These are phyloP conservation scores for Callipepla squamata DNA, from an alignment of 2,113 vertebrate genomes.

Conservation along the genomic window DNA sequence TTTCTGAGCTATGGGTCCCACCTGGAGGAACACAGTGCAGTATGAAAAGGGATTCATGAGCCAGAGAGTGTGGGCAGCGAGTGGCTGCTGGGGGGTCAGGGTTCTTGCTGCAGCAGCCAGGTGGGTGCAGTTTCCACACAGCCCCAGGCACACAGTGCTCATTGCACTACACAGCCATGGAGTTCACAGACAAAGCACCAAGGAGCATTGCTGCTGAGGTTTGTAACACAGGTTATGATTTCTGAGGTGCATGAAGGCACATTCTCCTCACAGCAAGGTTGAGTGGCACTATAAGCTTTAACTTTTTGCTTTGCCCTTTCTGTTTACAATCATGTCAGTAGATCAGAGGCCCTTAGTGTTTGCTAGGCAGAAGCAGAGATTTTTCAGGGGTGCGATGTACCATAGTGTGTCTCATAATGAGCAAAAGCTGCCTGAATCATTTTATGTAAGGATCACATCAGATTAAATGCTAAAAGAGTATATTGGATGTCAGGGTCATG, in stretches of 20 bases:
- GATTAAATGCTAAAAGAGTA: background rate
- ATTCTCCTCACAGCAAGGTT: background rate
- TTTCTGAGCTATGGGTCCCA: background rate
- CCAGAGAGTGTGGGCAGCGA: background rate
- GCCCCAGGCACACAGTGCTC: too few species aligned
- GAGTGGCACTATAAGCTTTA: accelerated
- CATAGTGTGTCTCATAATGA: background rate
- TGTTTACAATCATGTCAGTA: accelerated
- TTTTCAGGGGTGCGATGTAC: background rate
- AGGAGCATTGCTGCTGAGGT: background rate
- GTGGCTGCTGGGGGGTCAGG: background rate
- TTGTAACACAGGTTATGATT: background rate
- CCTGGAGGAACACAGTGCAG: accelerated
- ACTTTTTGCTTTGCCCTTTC: background rate
- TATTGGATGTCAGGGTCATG: background rate
- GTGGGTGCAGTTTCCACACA: too few species aligned
- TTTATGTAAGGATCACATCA: background rate
- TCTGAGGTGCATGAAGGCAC: background rate
- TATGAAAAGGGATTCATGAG: accelerated
- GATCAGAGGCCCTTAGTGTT: background rate
- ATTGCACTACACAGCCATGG: too few species aligned
- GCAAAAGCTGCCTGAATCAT: background rate
- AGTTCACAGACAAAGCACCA: too few species aligned
- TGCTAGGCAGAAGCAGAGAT: background rate
- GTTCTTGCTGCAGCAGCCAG: too few species aligned